Evolutionary conservation across 2,113 vertebrate species (phyloP).

Genomic region (Malurus elegans): DNA sequence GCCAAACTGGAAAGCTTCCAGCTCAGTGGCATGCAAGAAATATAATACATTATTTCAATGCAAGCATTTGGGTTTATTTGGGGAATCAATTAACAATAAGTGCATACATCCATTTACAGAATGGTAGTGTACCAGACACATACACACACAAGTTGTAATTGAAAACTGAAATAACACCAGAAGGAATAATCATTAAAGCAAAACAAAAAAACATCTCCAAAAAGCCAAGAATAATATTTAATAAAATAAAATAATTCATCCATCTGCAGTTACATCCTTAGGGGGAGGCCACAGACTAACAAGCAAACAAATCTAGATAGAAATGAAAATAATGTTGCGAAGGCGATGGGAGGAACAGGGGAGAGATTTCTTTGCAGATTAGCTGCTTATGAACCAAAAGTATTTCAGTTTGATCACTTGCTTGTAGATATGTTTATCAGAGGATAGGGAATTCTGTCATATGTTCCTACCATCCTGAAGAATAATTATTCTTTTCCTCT

Average conservation of each 20-base stretch:
- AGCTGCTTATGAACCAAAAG: constrained; percentile 49
- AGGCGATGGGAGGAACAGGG: constrained; percentile 13
- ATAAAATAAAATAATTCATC: constrained; percentile 72
- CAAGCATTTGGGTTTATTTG: constrained; percentile 63
- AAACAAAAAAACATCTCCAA: constrained; percentile 52
- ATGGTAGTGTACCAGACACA: constrained; percentile 63
- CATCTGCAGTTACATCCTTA: constrained; percentile 68
- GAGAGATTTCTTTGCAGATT: constrained; percentile 64
- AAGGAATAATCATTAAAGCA: constrained; percentile 71
- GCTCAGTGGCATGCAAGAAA: constrained; percentile 62
- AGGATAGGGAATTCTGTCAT: constrained; percentile 36
- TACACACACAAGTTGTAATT: constrained; percentile 67
- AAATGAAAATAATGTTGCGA: constrained; percentile 56
- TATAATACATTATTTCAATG: constrained; percentile 63
- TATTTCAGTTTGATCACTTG: constrained; percentile 60
- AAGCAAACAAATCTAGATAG: constrained; percentile 64
- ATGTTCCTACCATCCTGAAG: background rate
- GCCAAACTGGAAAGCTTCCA: constrained; percentile 59
- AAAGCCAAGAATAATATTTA: constrained; percentile 77
- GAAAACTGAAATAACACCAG: constrained; percentile 76
- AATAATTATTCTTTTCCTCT: constrained; percentile 8
- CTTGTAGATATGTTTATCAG: constrained; percentile 30
- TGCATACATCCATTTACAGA: constrained; percentile 74
- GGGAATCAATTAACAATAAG: constrained; percentile 74
- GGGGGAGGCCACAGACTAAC: constrained; percentile 56